A percentile compares a stretch with the other conserved stretches of the same genome.
Conservation (phyloP, 2,113 vertebrate genomes). For the Orcinus orca region DNA sequence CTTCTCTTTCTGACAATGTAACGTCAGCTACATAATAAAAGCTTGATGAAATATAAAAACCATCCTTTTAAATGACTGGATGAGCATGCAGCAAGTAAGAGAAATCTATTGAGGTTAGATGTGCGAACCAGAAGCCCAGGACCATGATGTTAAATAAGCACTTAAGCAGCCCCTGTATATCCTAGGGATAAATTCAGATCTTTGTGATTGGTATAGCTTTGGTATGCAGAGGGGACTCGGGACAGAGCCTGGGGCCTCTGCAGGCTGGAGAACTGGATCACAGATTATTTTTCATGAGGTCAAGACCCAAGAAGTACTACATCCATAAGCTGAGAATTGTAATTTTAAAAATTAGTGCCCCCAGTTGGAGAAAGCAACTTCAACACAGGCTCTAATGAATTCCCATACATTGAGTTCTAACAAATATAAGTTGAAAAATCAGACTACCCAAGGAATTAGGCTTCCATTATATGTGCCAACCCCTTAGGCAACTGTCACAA, state of each 20-base stretch:
- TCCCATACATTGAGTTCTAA: background rate
- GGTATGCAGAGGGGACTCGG: background rate
- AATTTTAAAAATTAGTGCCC: background rate
- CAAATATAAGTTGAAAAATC: conserved; percentile 9
- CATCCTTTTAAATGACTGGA: background rate
- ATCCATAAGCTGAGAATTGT: background rate
- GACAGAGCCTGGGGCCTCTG: background rate
- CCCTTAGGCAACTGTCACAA: background rate
- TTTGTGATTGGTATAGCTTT: background rate
- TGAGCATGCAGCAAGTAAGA: background rate
- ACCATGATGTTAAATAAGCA: background rate
- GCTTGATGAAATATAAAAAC: conserved; percentile 5
- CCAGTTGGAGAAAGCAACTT: background rate
- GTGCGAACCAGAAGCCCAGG: background rate
- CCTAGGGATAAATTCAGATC: background rate
- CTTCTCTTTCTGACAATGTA: background rate
- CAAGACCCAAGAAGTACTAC: background rate
- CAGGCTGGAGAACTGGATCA: background rate
- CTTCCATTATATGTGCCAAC: background rate
- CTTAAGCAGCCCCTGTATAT: background rate
- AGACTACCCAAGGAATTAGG: background rate
- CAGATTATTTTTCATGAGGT: background rate
- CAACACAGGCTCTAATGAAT: background rate
- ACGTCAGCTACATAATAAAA: background rate
- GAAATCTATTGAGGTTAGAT: background rate